Percentiles rank a stretch among this genome's conserved stretches.
phyloP scores from a whole-genome alignment of 2,113 vertebrate genomes.

The Aplodontia rufa region DNA sequence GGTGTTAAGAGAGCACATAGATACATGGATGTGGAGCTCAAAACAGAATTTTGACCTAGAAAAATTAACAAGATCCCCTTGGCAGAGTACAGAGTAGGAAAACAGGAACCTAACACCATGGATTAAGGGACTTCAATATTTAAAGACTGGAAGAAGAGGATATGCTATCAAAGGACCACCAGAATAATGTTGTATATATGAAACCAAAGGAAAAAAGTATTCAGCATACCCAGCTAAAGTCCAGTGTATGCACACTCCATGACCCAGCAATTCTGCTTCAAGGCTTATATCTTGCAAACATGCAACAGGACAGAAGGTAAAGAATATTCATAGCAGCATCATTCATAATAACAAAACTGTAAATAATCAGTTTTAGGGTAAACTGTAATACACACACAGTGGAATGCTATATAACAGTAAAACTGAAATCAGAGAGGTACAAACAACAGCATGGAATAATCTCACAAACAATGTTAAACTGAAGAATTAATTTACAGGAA shows the following conservation, averaged over 20 bases:
- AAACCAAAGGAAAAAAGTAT: background rate
- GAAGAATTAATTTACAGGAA: background rate
- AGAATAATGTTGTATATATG: background rate
- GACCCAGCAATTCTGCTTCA: background rate
- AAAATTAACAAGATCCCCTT: conserved; percentile 15
- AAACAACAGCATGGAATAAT: background rate
- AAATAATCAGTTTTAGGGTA: background rate
- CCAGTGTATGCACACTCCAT: accelerated
- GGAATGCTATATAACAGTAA: background rate
- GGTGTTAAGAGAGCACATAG: background rate
- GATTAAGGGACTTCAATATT: background rate
- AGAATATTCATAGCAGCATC: background rate
- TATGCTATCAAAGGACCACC: background rate
- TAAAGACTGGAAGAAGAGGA: background rate
- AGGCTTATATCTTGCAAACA: background rate
- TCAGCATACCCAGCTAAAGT: background rate
- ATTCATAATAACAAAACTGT: background rate
- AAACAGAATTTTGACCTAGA: conserved; percentile 14
- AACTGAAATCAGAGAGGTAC: background rate
- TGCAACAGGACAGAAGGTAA: background rate
- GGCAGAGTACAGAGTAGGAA: background rate
- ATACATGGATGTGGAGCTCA: background rate
- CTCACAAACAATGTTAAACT: background rate
- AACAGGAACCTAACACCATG: background rate
- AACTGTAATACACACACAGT: background rate